Conservation (phyloP, 2,797 vertebrate genomes). For the Arremon aurantiirostris region DNA sequence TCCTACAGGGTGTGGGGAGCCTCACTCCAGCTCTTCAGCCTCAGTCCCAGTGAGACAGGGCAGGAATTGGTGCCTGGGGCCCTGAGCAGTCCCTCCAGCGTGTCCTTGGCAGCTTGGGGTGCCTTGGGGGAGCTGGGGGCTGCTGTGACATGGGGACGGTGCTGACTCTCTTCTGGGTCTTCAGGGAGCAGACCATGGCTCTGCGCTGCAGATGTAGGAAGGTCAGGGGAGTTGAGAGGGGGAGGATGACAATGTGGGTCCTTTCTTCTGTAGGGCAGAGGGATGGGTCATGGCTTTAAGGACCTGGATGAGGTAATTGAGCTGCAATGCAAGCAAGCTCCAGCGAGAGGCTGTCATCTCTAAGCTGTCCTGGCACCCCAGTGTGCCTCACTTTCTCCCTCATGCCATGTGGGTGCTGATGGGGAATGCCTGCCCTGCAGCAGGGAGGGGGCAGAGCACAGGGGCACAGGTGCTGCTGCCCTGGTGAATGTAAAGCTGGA, state of each 20-base stretch:
- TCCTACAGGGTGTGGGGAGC: neutral
- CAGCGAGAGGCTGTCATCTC: neutral
- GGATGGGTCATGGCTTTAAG: neutral
- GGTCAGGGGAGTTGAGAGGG: neutral
- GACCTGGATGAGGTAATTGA: neutral
- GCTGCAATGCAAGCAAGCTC: neutral
- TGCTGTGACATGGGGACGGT: neutral
- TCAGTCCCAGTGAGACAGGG: neutral
- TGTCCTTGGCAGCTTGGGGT: neutral
- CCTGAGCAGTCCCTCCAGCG: fast-evolving
- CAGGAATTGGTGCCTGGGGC: neutral
- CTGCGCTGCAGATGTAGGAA: neutral
- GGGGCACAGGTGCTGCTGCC: neutral
- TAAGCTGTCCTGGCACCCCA: neutral
- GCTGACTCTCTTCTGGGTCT: neutral
- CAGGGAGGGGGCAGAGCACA: fast-evolving
- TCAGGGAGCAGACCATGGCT: neutral
- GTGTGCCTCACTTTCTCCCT: neutral
- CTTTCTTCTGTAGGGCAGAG: neutral
- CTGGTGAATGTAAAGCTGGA: neutral
- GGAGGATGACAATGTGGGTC: fast-evolving
- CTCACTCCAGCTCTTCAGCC: neutral
- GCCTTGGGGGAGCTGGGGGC: neutral
- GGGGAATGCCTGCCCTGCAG: neutral
- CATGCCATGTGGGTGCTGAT: fast-evolving